Base-by-base conservation (phyloP, 2,113 vertebrate species). In the Myodes glareolus region DNA sequence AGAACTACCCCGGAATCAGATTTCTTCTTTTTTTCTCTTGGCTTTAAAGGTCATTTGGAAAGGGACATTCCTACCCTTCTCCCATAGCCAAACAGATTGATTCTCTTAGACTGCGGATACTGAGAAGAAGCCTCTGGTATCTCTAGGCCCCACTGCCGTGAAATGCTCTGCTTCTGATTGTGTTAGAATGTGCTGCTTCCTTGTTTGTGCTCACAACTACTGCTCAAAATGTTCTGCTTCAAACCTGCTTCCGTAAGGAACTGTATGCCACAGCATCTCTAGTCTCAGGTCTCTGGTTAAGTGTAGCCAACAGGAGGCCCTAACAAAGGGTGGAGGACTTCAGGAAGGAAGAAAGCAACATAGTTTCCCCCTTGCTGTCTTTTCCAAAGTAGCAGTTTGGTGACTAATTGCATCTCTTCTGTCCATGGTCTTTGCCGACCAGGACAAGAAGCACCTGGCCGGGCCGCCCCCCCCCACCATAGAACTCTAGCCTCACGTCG, bases 21-120 rank as follows among this genome's bases (percentile, higher is more conserved):
- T 70, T 42, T 87, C 50, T 95, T 95, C 77, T 67, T 90, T 50
- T 7, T 77, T 91, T 33, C 65, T 93, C 70, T 94, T 61, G 72
- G 13, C 76, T 96, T 80, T 70, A 90, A 95, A 93, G 58, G 27
- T 92, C 63, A 65, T 78, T 91, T 88, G 75, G 65, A 95, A 91
- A 95, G 33, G 68, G 70, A 77, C 39, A 16, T 70, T 39, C 63
- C 33, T 68, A 86, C 42, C 63, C 61, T 55, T 63, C 21, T 39
- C 45, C 58, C 36, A 13, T 1, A 72, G 39, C 29, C 77, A 93
- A 89, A 67, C 39, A 50, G 73, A 88, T 58, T 92, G 67, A 88
- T 55, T 94, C 39, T 92, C 73, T 87, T 90, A 84, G 14, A 92
- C 23, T 91, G 33, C 39, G 45, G 88, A 73, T 91, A 82, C 23